Conservation (phyloP, 2,797 vertebrate genomes). For the Onychomys arenicola region DNA sequence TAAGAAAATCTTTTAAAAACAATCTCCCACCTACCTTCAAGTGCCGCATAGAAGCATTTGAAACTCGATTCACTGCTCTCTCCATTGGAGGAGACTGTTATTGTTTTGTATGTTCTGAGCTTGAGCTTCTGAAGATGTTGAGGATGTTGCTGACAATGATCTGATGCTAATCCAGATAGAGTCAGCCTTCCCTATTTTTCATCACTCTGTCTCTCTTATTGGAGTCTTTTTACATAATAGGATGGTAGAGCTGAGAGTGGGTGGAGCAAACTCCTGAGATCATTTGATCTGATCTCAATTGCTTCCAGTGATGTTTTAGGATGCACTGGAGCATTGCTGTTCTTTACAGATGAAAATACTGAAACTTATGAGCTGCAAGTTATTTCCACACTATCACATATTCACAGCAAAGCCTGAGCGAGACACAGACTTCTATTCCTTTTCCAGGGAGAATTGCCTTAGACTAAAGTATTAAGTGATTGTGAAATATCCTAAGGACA, state of each 20-base stretch:
- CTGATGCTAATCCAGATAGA: not conserved
- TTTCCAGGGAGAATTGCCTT: not conserved
- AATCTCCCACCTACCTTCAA: not conserved
- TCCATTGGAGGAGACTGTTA: conserved; percentile 17
- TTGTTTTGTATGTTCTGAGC: not conserved
- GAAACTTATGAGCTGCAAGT: conserved; percentile 44
- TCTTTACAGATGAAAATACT: conserved; percentile 37
- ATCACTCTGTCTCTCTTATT: not conserved
- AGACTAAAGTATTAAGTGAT: not conserved
- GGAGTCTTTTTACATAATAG: conserved; percentile 6
- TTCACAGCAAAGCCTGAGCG: not conserved
- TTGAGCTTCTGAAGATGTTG: conserved; percentile 25
- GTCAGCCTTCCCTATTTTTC: not conserved
- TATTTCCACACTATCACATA: not conserved
- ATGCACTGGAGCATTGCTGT: not conserved
- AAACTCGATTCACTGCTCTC: not conserved
- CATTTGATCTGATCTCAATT: not conserved
- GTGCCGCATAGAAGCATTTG: not conserved
- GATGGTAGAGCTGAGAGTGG: not conserved
- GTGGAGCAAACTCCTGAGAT: not conserved
- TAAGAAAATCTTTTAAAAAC: conserved; percentile 28
- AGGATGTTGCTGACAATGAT: not conserved
- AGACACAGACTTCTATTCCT: not conserved
- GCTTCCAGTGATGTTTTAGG: not conserved
- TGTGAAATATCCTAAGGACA: not conserved